These are phyloP conservation scores for Drosophila malerkotliana DNA, from an alignment of 1,140 invertebrate genomes.

Conservation along the genomic window DNA sequence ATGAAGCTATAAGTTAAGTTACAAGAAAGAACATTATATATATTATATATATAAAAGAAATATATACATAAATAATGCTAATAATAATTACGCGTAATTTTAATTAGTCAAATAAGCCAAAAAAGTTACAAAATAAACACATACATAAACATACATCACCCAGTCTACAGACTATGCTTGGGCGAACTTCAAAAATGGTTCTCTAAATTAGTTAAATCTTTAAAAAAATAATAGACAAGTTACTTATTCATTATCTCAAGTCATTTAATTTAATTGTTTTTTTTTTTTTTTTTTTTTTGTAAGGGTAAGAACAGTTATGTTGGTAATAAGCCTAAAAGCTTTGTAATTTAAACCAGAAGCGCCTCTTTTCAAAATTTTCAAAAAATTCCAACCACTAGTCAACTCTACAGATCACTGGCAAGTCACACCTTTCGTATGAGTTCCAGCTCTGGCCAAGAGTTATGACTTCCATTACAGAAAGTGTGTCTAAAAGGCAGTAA, in stretches of 20 bases:
- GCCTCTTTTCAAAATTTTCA: conserved; percentile 29
- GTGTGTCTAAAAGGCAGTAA: neutral
- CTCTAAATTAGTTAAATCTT: conserved; percentile 37
- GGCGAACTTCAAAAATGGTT: conserved; percentile 34
- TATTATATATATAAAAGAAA: conserved; percentile 49
- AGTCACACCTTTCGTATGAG: neutral
- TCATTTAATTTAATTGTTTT: neutral
- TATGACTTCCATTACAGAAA: neutral
- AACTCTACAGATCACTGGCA: neutral
- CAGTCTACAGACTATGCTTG: conserved; percentile 24
- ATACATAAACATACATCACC: conserved; percentile 19
- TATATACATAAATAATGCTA: conserved; percentile 63
- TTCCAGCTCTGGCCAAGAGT: neutral
- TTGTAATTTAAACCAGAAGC: conserved; percentile 30
- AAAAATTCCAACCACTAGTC: neutral
- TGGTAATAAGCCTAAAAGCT: conserved; percentile 3
- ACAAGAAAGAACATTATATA: conserved; percentile 51
- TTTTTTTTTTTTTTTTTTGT: conserved; percentile 11
- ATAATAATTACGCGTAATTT: conserved; percentile 69
- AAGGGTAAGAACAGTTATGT: neutral
- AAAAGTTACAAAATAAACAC: conserved; percentile 25
- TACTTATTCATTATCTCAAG: conserved; percentile 5
- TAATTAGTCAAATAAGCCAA: conserved; percentile 69
- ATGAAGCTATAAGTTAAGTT: conserved; percentile 37
- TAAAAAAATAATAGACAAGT: conserved; percentile 4